Evolutionary conservation across 2,113 vertebrate genomes (phyloP).

Genomic region (Noturus placidus): DNA sequence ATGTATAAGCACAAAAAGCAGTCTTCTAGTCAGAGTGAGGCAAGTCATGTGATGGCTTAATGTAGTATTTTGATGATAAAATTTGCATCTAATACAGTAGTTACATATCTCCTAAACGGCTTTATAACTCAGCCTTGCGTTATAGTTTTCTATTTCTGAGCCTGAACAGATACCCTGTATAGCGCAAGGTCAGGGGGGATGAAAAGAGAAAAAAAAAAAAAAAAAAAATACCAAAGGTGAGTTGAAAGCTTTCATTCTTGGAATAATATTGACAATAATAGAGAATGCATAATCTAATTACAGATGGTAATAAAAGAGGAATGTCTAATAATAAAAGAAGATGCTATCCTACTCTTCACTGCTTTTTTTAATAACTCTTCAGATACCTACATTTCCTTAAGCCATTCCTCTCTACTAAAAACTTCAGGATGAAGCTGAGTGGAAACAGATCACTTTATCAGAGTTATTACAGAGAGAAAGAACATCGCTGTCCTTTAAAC

Average conservation of each 20-base stretch:
- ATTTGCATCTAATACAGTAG: background rate
- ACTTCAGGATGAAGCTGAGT: background rate
- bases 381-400: background rate
- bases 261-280: constrained; percentile 33
- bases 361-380: background rate
- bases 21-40: background rate
- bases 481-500: background rate
- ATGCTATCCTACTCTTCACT: background rate
- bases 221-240: constrained; percentile 4
- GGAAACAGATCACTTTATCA: background rate
- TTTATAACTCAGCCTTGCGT: constrained; percentile 16
- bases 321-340: constrained; percentile 42
- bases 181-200: constrained; percentile 7
- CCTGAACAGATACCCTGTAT: constrained; percentile 24
- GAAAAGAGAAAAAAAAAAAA: background rate
- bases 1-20: background rate
- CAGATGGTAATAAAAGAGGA: constrained; percentile 39
- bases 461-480: background rate
- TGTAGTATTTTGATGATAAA: background rate
- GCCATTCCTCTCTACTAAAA: background rate
- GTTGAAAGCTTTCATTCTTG: constrained; percentile 17
- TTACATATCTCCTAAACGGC: background rate
- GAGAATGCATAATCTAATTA: constrained; percentile 8
- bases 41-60: background rate
- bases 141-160: constrained; percentile 21